phyloP scores from a whole-genome alignment of 2,888 invertebrate genomes.

The Diogma glabrata region DNA sequence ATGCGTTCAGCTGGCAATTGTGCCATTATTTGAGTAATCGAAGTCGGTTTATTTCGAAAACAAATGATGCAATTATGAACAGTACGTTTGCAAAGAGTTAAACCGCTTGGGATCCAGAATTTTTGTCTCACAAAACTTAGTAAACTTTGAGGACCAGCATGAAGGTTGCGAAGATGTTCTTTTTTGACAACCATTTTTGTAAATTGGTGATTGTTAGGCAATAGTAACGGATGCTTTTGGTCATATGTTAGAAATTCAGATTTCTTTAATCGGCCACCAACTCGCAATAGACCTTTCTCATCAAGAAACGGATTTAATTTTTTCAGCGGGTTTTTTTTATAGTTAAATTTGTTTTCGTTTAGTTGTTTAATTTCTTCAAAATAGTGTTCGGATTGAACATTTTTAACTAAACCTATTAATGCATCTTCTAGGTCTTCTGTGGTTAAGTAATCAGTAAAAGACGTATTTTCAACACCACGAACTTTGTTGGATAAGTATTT shows the following conservation, averaged over 20 bases:
- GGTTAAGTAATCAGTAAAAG: background rate
- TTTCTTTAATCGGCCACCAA: background rate
- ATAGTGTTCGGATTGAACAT: background rate
- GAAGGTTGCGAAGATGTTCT: conserved; percentile 5
- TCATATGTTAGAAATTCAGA: background rate
- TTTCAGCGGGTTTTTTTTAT: background rate
- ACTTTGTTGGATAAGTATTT: background rate
- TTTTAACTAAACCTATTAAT: background rate
- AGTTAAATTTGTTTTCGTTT: background rate
- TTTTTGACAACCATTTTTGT: background rate
- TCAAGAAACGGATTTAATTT: background rate
- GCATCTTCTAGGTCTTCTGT: background rate
- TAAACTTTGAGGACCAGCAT: background rate
- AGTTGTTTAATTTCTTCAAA: background rate
- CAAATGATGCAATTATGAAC: background rate
- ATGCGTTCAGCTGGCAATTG: background rate
- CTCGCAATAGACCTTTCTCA: background rate
- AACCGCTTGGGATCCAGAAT: background rate
- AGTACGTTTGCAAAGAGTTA: background rate
- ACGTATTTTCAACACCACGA: background rate
- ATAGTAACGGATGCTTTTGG: background rate
- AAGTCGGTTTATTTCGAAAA: background rate
- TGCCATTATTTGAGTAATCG: too few relatives aligned
- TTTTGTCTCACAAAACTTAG: background rate
- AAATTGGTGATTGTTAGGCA: background rate